Evolutionary conservation across 2,797 vertebrate species (phyloP).

Genomic region (Aplochiton taeniatus): DNA sequence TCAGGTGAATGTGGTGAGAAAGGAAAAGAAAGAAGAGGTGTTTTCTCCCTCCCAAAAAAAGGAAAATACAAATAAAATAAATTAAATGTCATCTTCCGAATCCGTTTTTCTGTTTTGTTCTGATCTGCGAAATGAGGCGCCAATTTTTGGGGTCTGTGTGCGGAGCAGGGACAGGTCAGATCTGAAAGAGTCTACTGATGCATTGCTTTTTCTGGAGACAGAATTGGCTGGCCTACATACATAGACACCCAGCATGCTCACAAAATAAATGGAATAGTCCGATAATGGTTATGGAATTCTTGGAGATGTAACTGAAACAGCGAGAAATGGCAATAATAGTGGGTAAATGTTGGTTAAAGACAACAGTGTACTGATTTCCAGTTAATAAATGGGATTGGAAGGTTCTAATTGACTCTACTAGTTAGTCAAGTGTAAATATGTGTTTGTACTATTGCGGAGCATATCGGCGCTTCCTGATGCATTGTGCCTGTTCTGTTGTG

Average conservation of each 20-base stretch:
- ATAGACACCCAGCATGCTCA: slow-evolving; percentile 1
- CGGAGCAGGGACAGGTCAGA: slow-evolving; percentile 27
- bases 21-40: too few species aligned
- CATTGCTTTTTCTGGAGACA: not conserved
- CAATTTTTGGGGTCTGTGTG: slow-evolving; percentile 44
- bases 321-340: too few species aligned
- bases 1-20: too few species aligned
- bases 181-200: not conserved
- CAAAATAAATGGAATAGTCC: not conserved
- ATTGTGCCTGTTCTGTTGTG: not conserved
- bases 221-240: slow-evolving; percentile 1
- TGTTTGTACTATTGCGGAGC: not conserved
- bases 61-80: not conserved
- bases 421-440: not conserved
- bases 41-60: too few species aligned
- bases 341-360: too few species aligned
- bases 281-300: not conserved
- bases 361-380: too few species aligned
- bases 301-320: not conserved
- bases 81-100: not conserved
- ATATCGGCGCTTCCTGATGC: not conserved
- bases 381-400: too few species aligned
- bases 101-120: not conserved
- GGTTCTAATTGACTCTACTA: too few species aligned
- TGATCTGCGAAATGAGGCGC: not conserved